These are phyloP conservation scores for Heteromyza rotundicornis DNA, from an alignment of 2,888 invertebrate species.

Conservation along the genomic window DNA sequence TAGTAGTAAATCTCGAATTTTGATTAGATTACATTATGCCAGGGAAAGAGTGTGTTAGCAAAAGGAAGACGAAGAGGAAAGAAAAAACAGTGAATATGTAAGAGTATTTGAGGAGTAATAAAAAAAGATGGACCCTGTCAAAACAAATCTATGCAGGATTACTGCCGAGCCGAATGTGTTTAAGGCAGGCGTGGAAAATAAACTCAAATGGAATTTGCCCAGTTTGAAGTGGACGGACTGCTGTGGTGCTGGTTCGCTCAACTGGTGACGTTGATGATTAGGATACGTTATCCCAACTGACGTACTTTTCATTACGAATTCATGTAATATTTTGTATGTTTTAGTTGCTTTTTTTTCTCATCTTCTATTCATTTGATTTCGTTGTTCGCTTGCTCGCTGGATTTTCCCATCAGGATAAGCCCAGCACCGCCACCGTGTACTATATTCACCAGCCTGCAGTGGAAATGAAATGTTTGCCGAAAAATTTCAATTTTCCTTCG, in stretches of 20 bases:
- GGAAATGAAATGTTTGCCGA: conserved; percentile 7
- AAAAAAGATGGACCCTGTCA: too few species aligned
- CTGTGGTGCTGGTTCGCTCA: conserved; percentile 17
- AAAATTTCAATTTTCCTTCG: conserved; percentile 24
- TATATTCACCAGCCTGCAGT: background rate
- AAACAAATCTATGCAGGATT: conserved; percentile 54
- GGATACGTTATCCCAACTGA: conserved; percentile 43
- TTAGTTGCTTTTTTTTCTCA: conserved; percentile 11
- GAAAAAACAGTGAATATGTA: too few species aligned
- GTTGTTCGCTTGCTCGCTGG: background rate
- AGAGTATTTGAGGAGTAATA: too few species aligned
- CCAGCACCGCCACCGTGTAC: conserved; percentile 3
- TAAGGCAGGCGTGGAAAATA: background rate
- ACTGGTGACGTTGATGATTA: conserved; percentile 10
- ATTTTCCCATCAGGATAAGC: conserved; percentile 20
- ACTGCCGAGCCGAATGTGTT: conserved; percentile 21
- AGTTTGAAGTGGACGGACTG: background rate
- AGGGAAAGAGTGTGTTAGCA: too few species aligned
- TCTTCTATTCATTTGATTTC: background rate
- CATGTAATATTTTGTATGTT: conserved; percentile 39
- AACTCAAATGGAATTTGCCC: background rate
- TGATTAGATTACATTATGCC: conserved; percentile 5
- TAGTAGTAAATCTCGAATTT: background rate
- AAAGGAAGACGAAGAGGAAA: too few species aligned
- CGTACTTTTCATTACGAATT: conserved; percentile 53